Conservation (phyloP, 2,113 vertebrate species). For the Halcyon malimbica region DNA sequence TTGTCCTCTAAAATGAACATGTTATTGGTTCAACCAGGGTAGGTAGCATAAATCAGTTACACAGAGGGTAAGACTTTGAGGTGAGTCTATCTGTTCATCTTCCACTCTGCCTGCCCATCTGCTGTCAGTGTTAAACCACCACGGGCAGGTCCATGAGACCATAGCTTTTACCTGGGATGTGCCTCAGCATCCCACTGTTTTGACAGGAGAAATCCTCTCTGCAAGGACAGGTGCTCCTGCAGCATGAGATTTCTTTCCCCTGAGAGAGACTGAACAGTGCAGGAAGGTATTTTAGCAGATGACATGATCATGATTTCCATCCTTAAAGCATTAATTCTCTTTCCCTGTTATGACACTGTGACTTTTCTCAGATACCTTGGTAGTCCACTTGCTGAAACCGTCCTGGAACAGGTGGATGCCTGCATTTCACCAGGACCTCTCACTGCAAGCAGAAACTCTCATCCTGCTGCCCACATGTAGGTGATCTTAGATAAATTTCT, state of each 20-base stretch:
- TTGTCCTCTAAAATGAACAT: neutral
- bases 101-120: neutral
- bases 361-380: neutral
- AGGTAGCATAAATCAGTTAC: neutral
- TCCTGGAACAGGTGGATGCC: neutral
- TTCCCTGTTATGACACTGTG: neutral
- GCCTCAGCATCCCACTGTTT: neutral
- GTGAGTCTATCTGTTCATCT: neutral
- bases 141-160: neutral
- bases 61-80: neutral
- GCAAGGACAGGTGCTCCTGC: neutral
- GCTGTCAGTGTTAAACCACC: neutral
- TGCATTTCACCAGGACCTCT: neutral
- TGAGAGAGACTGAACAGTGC: neutral
- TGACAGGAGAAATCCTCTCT: neutral
- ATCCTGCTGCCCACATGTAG: neutral
- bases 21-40: neutral
- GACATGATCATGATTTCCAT: neutral
- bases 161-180: neutral
- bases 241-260: accelerated
- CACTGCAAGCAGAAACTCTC: neutral
- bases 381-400: neutral
- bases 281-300: neutral
- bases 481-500: neutral
- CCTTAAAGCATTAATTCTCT: neutral